phyloP scores from a whole-genome alignment of 2,797 vertebrate genomes.

The Hozukius guyotensis region DNA sequence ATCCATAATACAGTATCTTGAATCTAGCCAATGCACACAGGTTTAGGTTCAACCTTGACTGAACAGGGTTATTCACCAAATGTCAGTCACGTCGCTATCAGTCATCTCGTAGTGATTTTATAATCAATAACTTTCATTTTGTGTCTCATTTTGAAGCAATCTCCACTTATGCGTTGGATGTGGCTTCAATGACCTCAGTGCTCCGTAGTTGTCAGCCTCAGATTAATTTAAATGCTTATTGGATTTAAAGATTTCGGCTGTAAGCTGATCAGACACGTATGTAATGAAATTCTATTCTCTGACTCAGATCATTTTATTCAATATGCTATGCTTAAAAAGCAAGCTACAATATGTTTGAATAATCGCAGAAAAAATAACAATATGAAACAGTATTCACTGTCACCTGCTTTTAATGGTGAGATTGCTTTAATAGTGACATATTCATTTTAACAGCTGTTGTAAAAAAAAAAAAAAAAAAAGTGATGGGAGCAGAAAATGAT shows the following conservation, averaged over 20 bases:
- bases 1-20: not conserved
- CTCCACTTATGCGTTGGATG: not conserved
- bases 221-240: conserved; percentile 34
- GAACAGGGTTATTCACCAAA: not conserved
- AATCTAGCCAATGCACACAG: not conserved
- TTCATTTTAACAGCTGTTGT: not conserved
- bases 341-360: not conserved
- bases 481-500: not conserved
- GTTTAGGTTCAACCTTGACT: not conserved
- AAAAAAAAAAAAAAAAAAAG: not conserved
- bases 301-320: not conserved
- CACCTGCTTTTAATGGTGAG: not conserved
- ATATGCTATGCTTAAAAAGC: not conserved
- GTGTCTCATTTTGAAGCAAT: not conserved
- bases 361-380: not conserved
- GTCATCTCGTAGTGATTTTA: not conserved
- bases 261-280: conserved; percentile 23
- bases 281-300: not conserved
- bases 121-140: not conserved
- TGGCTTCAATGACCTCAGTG: not conserved
- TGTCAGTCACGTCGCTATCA: not conserved
- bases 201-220: not conserved
- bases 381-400: not conserved
- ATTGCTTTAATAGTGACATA: not conserved
- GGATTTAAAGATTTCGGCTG: conserved; percentile 31